Conservation (phyloP, 2,113 vertebrate species). For the Campylomormyrus numenius region DNA sequence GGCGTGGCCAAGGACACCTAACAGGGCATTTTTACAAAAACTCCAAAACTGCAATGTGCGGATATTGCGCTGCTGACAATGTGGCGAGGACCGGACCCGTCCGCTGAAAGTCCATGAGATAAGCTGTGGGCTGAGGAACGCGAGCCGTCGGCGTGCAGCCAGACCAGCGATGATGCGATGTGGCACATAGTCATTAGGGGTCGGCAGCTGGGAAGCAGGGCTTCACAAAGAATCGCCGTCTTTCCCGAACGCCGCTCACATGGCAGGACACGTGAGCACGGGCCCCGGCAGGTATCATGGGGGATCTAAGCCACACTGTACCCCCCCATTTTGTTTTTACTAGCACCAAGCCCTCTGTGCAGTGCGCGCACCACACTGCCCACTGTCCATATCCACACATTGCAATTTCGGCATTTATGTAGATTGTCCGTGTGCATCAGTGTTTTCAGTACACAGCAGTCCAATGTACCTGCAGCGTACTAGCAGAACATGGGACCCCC, state of each 20-base stretch:
- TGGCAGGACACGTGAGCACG: background rate
- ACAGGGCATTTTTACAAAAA: background rate
- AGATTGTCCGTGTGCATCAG: background rate
- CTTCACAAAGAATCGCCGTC: background rate
- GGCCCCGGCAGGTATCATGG: background rate
- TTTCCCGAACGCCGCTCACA: background rate
- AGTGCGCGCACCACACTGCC: background rate
- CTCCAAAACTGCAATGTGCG: background rate
- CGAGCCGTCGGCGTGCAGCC: background rate
- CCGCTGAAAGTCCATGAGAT: background rate
- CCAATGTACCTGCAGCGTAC: background rate
- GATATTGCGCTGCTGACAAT: background rate
- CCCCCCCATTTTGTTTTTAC: background rate
- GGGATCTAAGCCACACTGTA: background rate
- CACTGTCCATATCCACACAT: background rate
- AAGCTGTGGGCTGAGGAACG: background rate
- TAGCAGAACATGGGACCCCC: background rate
- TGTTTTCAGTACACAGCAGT: background rate
- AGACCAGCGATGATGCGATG: background rate
- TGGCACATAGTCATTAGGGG: background rate
- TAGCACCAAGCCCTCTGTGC: background rate
- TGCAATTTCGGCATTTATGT: background rate
- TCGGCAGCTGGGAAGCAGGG: background rate
- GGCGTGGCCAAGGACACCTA: background rate
- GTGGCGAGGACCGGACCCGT: background rate